phyloP scores from a whole-genome alignment of 2,797 vertebrate species.

The Mallotus villosus region DNA sequence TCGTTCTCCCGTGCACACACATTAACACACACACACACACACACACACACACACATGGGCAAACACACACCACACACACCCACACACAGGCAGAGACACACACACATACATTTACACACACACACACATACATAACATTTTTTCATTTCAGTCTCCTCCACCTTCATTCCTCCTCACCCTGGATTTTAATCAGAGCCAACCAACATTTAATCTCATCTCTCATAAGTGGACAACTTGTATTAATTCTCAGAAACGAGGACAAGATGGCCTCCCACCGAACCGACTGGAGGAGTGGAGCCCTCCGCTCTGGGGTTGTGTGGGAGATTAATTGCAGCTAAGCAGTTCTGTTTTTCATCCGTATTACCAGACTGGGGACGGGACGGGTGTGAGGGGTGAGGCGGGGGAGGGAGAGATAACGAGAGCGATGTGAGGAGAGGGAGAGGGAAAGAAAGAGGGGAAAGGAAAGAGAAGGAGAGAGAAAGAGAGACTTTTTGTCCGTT shows the following conservation, averaged over 20 bases:
- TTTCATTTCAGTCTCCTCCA: conserved; percentile 27
- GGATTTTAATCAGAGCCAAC: conserved; percentile 65
- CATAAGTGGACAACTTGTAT: conserved; percentile 69
- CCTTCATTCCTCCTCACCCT: neutral
- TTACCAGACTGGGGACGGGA: conserved; percentile 29
- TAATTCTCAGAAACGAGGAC: conserved; percentile 65
- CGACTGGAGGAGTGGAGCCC: conserved; percentile 61
- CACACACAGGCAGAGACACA: neutral
- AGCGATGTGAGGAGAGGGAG: conserved; percentile 5
- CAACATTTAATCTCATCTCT: conserved; percentile 70
- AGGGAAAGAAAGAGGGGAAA: conserved; percentile 21
- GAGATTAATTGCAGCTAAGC: conserved; percentile 61
- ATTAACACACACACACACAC: conserved; percentile 41
- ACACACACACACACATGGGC: conserved; percentile 22
- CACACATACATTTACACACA: conserved; percentile 39
- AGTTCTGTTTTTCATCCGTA: conserved; percentile 66
- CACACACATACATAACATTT: conserved; percentile 13
- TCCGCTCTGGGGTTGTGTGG: conserved; percentile 58
- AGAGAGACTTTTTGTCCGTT: neutral
- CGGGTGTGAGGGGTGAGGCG: neutral
- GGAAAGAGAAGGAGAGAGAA: conserved; percentile 10
- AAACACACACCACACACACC: neutral
- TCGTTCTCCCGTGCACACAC: conserved; percentile 17
- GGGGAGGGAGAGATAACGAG: conserved; percentile 27
- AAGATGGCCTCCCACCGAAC: conserved; percentile 66